A percentile compares a stretch with the other conserved stretches of the same genome.
These are phyloP conservation scores for Dryadula phaetusa DNA, from an alignment of 2,888 invertebrate species.

Conservation along the genomic window DNA sequence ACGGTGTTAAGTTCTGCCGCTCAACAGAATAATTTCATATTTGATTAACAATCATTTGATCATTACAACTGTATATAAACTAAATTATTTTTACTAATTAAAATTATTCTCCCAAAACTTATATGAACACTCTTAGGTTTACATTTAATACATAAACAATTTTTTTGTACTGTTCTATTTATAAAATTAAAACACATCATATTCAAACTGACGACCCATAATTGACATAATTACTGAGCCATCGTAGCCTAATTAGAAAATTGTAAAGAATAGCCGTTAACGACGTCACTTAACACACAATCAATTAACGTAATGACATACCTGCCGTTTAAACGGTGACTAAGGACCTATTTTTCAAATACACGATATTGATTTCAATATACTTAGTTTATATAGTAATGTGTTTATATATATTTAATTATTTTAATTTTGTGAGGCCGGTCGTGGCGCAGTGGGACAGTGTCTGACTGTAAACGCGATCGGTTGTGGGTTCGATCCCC, in stretches of 20 bases:
- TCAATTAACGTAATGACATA: conserved; percentile 21
- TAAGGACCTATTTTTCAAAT: conserved; percentile 22
- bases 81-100: too few species aligned
- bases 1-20: too few species aligned
- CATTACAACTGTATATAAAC: too few species aligned
- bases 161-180: too few species aligned
- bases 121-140: too few species aligned
- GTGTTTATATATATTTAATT: background rate
- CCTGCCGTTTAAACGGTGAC: background rate
- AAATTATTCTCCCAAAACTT: too few species aligned
- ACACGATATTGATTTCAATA: conserved; percentile 5
- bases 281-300: conserved; percentile 9
- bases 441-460: background rate
- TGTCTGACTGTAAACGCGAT: background rate
- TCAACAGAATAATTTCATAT: too few species aligned
- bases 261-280: conserved; percentile 19
- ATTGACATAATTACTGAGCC: background rate
- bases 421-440: conserved; percentile 1
- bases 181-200: background rate
- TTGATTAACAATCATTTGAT: too few species aligned
- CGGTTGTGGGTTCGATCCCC: background rate
- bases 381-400: background rate
- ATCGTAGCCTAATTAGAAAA: background rate
- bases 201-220: conserved; percentile 3
- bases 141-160: too few species aligned